These are phyloP conservation scores for Conopomorpha cramerella DNA, from an alignment of 1,140 invertebrate genomes.

Conservation along the genomic window DNA sequence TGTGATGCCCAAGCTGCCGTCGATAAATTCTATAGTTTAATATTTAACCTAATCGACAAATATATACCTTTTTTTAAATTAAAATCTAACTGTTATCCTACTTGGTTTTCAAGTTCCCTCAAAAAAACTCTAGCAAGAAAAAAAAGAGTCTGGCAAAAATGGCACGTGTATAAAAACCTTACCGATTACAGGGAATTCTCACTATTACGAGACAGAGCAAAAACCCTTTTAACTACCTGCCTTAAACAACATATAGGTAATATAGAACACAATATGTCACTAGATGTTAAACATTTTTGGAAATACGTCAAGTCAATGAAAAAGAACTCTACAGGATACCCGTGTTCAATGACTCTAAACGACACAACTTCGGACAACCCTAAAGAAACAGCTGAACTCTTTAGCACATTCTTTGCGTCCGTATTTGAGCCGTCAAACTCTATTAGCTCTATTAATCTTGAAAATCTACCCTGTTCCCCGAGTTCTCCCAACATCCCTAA, in stretches of 20 bases:
- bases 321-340: neutral
- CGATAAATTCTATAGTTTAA: neutral
- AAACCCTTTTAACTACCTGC: neutral
- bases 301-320: neutral
- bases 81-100: neutral
- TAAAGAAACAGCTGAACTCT: neutral
- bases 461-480: neutral
- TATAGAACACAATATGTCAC: neutral
- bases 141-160: neutral
- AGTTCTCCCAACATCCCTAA: neutral
- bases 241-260: neutral
- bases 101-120: neutral
- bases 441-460: neutral
- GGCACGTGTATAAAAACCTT: neutral
- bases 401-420: neutral
- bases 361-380: neutral
- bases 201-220: neutral
- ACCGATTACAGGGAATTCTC: neutral
- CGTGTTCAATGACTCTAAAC: neutral
- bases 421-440: neutral
- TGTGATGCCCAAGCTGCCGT: neutral
- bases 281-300: neutral
- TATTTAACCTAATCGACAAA: neutral
- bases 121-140: neutral
- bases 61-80: neutral